Conservation (phyloP, 2,797 vertebrate genomes). For the Semaprochilodus insignis region DNA sequence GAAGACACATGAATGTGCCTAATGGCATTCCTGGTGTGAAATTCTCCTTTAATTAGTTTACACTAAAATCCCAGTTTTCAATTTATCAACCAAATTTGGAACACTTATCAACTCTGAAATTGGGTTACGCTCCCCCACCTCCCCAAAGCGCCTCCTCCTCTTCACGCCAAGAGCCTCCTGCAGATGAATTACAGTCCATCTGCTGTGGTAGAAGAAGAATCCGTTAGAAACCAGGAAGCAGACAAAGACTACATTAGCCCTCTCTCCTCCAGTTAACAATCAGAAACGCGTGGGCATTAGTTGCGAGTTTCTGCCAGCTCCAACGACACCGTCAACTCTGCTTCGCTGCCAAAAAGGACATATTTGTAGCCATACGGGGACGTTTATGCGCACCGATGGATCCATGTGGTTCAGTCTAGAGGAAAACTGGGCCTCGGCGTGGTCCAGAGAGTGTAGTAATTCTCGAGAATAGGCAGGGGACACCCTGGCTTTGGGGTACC, state of each 20-base stretch:
- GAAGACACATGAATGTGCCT: neutral
- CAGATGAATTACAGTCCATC: neutral
- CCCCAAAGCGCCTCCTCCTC: neutral
- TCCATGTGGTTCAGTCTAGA: neutral
- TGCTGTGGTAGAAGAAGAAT: neutral
- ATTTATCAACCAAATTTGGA: constrained; percentile 4
- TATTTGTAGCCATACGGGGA: constrained; percentile 6
- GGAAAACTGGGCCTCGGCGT: neutral
- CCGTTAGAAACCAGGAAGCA: neutral
- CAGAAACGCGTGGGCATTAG: neutral
- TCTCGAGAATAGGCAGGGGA: neutral
- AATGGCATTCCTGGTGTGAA: neutral
- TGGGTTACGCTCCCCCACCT: neutral
- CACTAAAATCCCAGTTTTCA: constrained; percentile 8
- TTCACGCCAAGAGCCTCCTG: neutral
- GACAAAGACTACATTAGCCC: neutral
- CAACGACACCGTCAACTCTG: neutral
- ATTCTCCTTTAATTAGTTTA: constrained; percentile 9
- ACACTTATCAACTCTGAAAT: constrained; percentile 8
- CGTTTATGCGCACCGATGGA: neutral
- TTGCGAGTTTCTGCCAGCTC: neutral
- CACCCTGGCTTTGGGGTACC: neutral
- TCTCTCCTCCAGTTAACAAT: neutral
- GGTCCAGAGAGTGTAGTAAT: neutral
- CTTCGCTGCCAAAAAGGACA: neutral